Percentiles rank a stretch among this genome's conserved stretches.
Evolutionary conservation across 2,888 invertebrate species (phyloP).

Genomic region (Eilema sororculum): DNA sequence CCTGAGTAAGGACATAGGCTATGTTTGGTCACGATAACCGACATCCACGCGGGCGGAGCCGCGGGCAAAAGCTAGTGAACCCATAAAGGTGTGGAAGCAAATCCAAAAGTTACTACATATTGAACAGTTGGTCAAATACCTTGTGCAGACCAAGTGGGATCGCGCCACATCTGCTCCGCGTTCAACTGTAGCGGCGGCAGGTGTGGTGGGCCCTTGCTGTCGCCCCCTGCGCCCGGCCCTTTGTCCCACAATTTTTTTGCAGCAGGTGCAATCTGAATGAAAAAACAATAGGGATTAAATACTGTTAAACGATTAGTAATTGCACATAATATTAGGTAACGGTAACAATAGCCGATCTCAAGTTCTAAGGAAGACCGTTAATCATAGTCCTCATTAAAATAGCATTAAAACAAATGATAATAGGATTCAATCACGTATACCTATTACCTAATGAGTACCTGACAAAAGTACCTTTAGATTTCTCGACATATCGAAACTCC

Average conservation of each 20-base stretch:
- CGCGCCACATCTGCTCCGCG: slow-evolving; percentile 95
- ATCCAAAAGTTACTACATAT: not conserved
- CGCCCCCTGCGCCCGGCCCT: slow-evolving; percentile 90
- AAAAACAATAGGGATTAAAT: slow-evolving; percentile 22
- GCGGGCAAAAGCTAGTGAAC: too few species aligned
- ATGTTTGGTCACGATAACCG: too few species aligned
- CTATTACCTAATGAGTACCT: not conserved
- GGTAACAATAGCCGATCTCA: not conserved
- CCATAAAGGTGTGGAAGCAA: not conserved
- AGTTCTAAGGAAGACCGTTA: not conserved
- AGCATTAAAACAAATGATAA: not conserved
- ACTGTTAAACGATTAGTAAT: not conserved
- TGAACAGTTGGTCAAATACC: slow-evolving; percentile 75
- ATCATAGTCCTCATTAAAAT: not conserved
- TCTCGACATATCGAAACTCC: not conserved
- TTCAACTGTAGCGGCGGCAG: slow-evolving; percentile 91
- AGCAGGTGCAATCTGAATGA: slow-evolving; percentile 94
- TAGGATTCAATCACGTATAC: not conserved
- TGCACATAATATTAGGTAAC: not conserved
- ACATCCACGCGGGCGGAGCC: too few species aligned
- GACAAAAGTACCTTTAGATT: not conserved
- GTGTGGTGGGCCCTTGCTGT: slow-evolving; percentile 92
- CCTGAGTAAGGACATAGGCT: too few species aligned
- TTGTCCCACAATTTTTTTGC: slow-evolving; percentile 97
- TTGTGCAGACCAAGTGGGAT: slow-evolving; percentile 97